phyloP scores from a whole-genome alignment of 2,888 invertebrate species.

The Antitype chi region DNA sequence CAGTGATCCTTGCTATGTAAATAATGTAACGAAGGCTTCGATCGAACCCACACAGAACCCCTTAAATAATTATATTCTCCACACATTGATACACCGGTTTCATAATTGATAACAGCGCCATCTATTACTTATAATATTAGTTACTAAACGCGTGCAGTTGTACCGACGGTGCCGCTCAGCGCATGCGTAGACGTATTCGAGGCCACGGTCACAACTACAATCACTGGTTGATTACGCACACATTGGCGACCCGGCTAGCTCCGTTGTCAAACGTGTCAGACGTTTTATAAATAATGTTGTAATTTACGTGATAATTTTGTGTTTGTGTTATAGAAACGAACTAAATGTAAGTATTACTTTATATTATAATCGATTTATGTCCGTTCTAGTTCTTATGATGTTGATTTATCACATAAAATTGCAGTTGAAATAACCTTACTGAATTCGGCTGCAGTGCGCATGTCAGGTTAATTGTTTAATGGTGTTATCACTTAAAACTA shows the following conservation, averaged over 20 bases:
- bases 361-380: conserved; percentile 34
- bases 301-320: conserved; percentile 73
- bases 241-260: conserved; percentile 73
- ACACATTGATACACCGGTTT: conserved; percentile 19
- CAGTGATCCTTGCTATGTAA: conserved; percentile 35
- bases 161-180: conserved; percentile 75
- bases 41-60: conserved; percentile 36
- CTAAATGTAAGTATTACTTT: conserved; percentile 77
- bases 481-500: conserved; percentile 29
- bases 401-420: conserved; percentile 45
- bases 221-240: conserved; percentile 75
- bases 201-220: conserved; percentile 85
- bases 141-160: conserved; percentile 69
- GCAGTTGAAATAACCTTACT: conserved; percentile 66
- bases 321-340: conserved; percentile 67
- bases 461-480: conserved; percentile 61
- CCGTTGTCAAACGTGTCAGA: conserved; percentile 80
- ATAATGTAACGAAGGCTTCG: conserved; percentile 40
- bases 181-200: conserved; percentile 83
- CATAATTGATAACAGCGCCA: conserved; percentile 72
- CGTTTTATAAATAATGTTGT: conserved; percentile 79
- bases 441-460: conserved; percentile 66
- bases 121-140: conserved; percentile 68
- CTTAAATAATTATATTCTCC: conserved; percentile 19
- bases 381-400: not conserved